Evolutionary conservation across 2,797 vertebrate genomes (phyloP).

Genomic region (Crotalus adamanteus): DNA sequence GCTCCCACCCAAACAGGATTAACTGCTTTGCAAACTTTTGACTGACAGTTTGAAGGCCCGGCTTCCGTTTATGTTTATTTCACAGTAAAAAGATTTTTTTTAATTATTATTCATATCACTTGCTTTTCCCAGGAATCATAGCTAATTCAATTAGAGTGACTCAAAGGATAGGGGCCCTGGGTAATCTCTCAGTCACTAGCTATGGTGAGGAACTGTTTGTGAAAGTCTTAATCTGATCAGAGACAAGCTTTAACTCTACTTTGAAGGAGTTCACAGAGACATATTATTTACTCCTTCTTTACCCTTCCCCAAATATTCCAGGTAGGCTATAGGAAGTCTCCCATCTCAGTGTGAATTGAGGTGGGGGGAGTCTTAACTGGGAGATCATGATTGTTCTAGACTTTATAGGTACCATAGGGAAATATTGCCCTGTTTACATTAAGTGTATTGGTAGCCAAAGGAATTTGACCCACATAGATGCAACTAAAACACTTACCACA

Average conservation of each 20-base stretch:
- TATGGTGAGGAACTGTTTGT: constrained; percentile 56
- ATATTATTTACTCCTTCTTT: constrained; percentile 58
- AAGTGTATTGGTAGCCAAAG: constrained; percentile 69
- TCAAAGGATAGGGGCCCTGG: constrained; percentile 65
- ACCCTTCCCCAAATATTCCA: constrained; percentile 17
- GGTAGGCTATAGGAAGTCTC: constrained; percentile 67
- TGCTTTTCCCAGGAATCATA: constrained; percentile 67
- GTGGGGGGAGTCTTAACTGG: constrained; percentile 64
- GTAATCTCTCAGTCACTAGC: constrained; percentile 69
- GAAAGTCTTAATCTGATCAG: constrained; percentile 69
- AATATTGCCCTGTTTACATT: constrained; percentile 78
- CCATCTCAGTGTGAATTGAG: constrained; percentile 69
- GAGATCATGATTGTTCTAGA: constrained; percentile 74
- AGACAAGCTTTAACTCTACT: constrained; percentile 84
- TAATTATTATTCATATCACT: constrained; percentile 72
- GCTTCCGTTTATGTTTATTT: constrained; percentile 96
- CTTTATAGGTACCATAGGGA: constrained; percentile 70
- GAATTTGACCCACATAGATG: constrained; percentile 63
- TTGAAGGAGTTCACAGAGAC: constrained; percentile 69
- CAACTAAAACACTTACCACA: constrained; percentile 62
- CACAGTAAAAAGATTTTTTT: constrained; percentile 75
- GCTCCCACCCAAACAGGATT: constrained; percentile 93
- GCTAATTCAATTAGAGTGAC: constrained; percentile 69
- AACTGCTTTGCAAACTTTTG: constrained; percentile 80
- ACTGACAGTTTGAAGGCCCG: constrained; percentile 87